Conservation (phyloP, 1,140 invertebrate genomes). For the Battus philenor region DNA sequence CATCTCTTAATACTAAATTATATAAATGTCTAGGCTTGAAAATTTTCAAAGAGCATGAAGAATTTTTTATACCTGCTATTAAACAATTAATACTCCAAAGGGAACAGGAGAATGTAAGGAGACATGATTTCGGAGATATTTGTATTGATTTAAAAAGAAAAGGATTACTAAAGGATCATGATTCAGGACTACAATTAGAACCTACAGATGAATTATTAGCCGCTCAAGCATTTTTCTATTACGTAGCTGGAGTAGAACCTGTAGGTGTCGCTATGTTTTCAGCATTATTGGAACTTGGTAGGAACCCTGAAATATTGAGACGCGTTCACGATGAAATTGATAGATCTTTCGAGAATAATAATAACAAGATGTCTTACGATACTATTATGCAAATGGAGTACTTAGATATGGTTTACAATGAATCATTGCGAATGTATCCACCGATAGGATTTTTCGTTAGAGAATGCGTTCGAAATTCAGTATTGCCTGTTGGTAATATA, state of each 20-base stretch:
- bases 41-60: slow-evolving; percentile 31
- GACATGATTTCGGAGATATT: slow-evolving; percentile 35
- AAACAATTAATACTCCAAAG: slow-evolving; percentile 27
- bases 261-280: slow-evolving; percentile 41
- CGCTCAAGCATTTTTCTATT: slow-evolving; percentile 73
- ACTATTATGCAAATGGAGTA: slow-evolving; percentile 54
- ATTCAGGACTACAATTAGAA: slow-evolving; percentile 27
- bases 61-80: slow-evolving; percentile 34
- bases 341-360: slow-evolving; percentile 30
- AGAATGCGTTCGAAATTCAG: slow-evolving; percentile 52
- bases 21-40: slow-evolving; percentile 27
- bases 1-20: slow-evolving; percentile 19
- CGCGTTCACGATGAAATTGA: slow-evolving; percentile 61
- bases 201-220: slow-evolving; percentile 63
- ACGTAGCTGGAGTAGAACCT: slow-evolving; percentile 76
- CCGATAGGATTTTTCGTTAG: slow-evolving; percentile 57
- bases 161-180: slow-evolving; percentile 27
- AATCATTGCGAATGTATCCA: slow-evolving; percentile 70
- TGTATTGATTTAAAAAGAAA: slow-evolving; percentile 33
- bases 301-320: slow-evolving; percentile 57
- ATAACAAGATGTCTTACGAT: slow-evolving; percentile 59
- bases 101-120: slow-evolving; percentile 17
- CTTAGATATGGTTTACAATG: slow-evolving; percentile 63
- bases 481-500: slow-evolving; percentile 55
- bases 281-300: slow-evolving; percentile 43